These are phyloP conservation scores for Coregonus ussuriensis DNA, from an alignment of 2,797 vertebrate species.

Conservation along the genomic window DNA sequence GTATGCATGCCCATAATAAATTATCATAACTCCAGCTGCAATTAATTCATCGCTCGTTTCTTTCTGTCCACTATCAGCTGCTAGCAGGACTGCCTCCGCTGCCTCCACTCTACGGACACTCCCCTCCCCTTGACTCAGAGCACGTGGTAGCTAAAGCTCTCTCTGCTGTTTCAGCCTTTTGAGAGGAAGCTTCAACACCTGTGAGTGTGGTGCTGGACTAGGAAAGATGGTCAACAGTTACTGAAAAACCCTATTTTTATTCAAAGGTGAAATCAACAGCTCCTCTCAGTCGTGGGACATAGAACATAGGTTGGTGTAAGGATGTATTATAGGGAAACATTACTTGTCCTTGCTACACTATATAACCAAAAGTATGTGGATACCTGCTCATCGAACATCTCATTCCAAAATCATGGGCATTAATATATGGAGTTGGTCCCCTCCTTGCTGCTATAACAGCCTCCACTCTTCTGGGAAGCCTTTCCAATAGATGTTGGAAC, in stretches of 20 bases:
- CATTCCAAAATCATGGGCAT: no score
- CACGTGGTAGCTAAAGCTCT: conserved; percentile 19
- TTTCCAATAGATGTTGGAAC: no score
- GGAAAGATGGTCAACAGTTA: background rate
- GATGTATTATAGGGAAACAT: no score
- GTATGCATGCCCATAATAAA: conserved; percentile 32
- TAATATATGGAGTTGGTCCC: no score
- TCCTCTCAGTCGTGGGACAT: background rate
- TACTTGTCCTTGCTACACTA: no score
- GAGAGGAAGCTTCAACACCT: conserved; percentile 48
- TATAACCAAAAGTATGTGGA: no score
- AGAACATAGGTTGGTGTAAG: no score
- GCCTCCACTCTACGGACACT: background rate
- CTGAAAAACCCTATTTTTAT: no score
- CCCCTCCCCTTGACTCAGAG: background rate
- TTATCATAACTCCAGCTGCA: conserved; percentile 21
- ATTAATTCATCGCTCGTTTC: conserved; percentile 26
- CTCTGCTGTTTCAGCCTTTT: conserved; percentile 50
- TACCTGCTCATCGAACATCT: no score
- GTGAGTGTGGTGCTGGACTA: conserved; percentile 29
- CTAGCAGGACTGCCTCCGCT: conserved; percentile 10
- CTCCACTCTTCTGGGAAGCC: no score
- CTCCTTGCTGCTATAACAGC: no score
- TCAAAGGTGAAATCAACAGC: background rate
- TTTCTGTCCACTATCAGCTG: conserved; percentile 31